Conservation (phyloP, 2,797 vertebrate species). For the Petrocephalus schoutedeni region DNA sequence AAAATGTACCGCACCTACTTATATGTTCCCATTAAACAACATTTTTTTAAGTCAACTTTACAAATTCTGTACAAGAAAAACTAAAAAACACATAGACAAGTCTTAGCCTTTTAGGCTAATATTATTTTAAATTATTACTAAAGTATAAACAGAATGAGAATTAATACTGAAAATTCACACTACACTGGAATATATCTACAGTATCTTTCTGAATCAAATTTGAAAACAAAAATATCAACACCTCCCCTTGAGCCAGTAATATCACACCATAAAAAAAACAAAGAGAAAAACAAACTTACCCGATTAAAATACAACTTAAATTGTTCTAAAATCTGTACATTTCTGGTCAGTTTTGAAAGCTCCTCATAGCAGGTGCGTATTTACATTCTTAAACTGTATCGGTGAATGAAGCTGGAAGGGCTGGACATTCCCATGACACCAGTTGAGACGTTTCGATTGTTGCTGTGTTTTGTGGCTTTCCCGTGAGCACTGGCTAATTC, state of each 20-base stretch:
- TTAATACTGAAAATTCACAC: conserved; percentile 93
- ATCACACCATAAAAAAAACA: conserved; percentile 31
- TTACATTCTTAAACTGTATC: conserved; percentile 99
- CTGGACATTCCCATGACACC: conserved; percentile 98
- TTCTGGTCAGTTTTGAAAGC: conserved; percentile 83
- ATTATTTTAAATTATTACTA: conserved; percentile 95
- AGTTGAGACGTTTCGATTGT: conserved; percentile 42
- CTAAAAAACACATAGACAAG: conserved; percentile 83
- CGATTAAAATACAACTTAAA: conserved; percentile 72
- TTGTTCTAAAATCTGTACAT: conserved; percentile 87
- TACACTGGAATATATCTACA: conserved; percentile 87
- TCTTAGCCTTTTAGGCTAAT: conserved; percentile 71
- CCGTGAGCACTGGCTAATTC: conserved; percentile 56
- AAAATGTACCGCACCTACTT: conserved; percentile 56
- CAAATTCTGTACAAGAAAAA: conserved; percentile 77
- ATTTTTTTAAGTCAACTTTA: conserved; percentile 66
- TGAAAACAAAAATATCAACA: conserved; percentile 19
- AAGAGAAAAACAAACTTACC: conserved; percentile 72
- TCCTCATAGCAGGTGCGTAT: conserved; percentile 81
- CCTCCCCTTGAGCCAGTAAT: conserved; percentile 15
- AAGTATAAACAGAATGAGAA: conserved; percentile 87
- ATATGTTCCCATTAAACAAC: conserved; percentile 51
- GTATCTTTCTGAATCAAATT: conserved; percentile 82
- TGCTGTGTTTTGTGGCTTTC: conserved; percentile 26
- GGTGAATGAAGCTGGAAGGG: conserved; percentile 97